These are phyloP conservation scores for Aporrectodea caliginosa DNA, from an alignment of 1,140 invertebrate species.

Conservation along the genomic window DNA sequence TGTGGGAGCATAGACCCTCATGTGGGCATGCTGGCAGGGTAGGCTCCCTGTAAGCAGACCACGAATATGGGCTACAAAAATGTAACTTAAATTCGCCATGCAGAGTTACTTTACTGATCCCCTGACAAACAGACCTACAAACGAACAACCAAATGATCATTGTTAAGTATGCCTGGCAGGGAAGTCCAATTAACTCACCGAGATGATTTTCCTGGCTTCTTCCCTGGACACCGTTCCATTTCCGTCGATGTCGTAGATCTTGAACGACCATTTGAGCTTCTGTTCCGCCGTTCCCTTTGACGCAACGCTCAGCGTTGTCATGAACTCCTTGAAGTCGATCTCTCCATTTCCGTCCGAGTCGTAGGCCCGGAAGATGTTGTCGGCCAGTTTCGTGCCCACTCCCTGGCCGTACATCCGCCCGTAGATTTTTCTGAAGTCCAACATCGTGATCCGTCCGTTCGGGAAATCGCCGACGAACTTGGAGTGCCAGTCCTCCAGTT, in stretches of 20 bases:
- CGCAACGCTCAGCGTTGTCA: neutral
- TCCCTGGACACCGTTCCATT: slow-evolving; percentile 80
- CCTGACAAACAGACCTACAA: too few species aligned
- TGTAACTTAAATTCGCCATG: too few species aligned
- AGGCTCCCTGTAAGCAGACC: too few species aligned
- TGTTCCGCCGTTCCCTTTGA: slow-evolving; percentile 96
- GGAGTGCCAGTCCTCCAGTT: neutral
- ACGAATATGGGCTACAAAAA: too few species aligned
- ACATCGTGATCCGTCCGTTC: slow-evolving; percentile 1
- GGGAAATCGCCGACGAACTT: slow-evolving; percentile 23
- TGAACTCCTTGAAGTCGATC: slow-evolving; percentile 45
- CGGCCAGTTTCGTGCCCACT: too few species aligned
- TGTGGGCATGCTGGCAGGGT: too few species aligned
- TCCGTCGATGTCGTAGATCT: slow-evolving; percentile 92
- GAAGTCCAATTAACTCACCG: too few species aligned
- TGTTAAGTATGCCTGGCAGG: too few species aligned
- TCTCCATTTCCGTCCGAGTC: neutral
- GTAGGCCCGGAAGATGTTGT: slow-evolving; percentile 58
- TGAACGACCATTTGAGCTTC: slow-evolving; percentile 98
- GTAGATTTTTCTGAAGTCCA: neutral
- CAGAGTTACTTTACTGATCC: too few species aligned
- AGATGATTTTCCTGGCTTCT: slow-evolving; percentile 41
- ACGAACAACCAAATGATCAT: too few species aligned
- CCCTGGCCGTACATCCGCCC: slow-evolving; percentile 61
- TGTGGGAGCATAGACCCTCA: too few species aligned